Evolutionary conservation across 2,888 invertebrate species (phyloP).

Genomic region (Lobophora halterata): DNA sequence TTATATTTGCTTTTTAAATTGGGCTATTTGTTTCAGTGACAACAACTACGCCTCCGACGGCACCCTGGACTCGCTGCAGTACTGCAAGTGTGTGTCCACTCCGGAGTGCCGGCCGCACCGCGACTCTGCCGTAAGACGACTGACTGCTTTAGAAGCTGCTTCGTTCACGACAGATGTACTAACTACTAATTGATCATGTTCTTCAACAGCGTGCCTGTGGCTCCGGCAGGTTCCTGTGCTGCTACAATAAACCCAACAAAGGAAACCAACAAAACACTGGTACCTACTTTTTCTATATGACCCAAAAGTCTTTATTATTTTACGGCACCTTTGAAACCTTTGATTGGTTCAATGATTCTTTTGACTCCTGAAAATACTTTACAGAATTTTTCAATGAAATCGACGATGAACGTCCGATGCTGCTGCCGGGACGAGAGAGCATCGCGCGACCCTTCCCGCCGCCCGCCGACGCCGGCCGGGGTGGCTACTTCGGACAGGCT

Average conservation of each 20-base stretch:
- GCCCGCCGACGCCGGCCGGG: constrained; percentile 30
- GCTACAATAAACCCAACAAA: constrained; percentile 69
- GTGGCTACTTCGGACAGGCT: constrained; percentile 33
- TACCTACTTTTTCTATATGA: too few relatives aligned
- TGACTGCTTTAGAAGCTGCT: too few relatives aligned
- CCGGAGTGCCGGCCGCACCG: constrained; percentile 49
- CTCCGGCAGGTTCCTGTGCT: constrained; percentile 83
- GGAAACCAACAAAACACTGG: constrained; percentile 41
- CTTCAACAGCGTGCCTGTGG: constrained; percentile 82
- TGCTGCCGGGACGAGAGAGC: constrained; percentile 47
- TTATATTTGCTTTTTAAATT: too few relatives aligned
- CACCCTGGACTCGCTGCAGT: constrained; percentile 54
- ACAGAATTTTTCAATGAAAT: constrained; percentile 65
- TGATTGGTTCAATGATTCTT: neutral
- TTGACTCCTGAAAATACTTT: too few relatives aligned
- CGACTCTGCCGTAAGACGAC: constrained; percentile 45
- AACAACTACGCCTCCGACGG: constrained; percentile 41
- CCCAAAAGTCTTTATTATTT: neutral
- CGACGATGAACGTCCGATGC: constrained; percentile 54
- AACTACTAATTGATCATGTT: neutral
- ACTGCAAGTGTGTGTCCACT: constrained; percentile 58
- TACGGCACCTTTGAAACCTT: too few relatives aligned
- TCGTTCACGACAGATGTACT: too few relatives aligned
- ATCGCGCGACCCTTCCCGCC: constrained; percentile 43
- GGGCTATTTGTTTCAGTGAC: constrained; percentile 26